Conservation (phyloP, 2,888 invertebrate genomes). For the Torymus auratus region DNA sequence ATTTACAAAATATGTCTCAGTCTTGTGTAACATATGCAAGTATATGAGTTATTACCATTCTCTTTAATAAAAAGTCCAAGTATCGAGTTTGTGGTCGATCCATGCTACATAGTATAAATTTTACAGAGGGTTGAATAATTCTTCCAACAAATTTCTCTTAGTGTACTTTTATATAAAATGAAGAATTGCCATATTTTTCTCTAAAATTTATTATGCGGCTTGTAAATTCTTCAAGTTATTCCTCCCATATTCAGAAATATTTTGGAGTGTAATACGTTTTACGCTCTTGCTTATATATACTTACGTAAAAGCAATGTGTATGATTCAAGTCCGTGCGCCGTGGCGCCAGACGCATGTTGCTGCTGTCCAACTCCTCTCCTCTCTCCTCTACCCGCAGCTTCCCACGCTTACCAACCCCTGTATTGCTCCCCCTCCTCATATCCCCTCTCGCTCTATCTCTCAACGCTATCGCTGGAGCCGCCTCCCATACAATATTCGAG, state of each 20-base stretch:
- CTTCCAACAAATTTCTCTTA: too few relatives aligned
- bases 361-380: background rate
- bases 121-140: too few relatives aligned
- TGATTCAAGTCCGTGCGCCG: background rate
- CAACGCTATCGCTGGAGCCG: background rate
- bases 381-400: constrained; percentile 8
- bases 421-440: constrained; percentile 31
- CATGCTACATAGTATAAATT: too few relatives aligned
- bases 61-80: too few relatives aligned
- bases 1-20: too few relatives aligned
- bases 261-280: background rate
- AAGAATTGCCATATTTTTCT: too few relatives aligned
- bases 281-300: background rate
- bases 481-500: too few relatives aligned
- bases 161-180: too few relatives aligned
- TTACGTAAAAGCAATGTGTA: constrained; percentile 7
- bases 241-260: background rate
- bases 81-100: too few relatives aligned
- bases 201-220: too few relatives aligned
- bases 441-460: constrained; percentile 9
- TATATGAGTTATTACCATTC: too few relatives aligned
- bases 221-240: constrained; percentile 30
- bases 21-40: too few relatives aligned
- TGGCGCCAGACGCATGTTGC: background rate
- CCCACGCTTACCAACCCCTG: constrained; percentile 35